Base-by-base conservation (phyloP, 2,797 vertebrate species). In the Tapera naevia region DNA sequence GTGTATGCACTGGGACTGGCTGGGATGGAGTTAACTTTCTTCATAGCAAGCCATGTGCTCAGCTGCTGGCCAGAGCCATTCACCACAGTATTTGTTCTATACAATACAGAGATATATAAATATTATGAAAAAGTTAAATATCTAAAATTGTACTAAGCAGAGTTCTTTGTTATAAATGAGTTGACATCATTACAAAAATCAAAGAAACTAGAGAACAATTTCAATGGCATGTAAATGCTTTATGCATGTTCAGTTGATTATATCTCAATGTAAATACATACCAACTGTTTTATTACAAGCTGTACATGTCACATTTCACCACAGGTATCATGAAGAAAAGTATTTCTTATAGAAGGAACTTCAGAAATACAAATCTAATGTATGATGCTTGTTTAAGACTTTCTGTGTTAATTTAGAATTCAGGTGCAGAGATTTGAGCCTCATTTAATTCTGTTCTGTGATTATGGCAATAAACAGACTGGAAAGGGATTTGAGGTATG, bases 1-100 rank as follows among this genome's bases (percentile, higher is more conserved):
- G 4, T 64, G 33, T 0, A 0, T 28, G 39, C 69, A 28, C 60
- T 73, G 69, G 61, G 45, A 39, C 28, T 2, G 1, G 5, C 56
- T 48, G 70, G 25, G 48, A 62, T 39, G 22, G 56, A 56, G 53
- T 45, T 46, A 18, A 61, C 39, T 17, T 53, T 17, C 17, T 51
- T 53, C 13, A 8, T 10, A n/a, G 17, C 45, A 53, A 15, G 19
- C 24, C 17, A 2, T 17, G 39, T 9, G 48, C 83, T 39, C 18
- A 61, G 39, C 30, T 32, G 33, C 62, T 75, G 78, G 48, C 41
- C 79, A 35, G 41, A 35, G 21, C 51, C 70, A 80, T 13, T 13
- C 41, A 15, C 11, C 21, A 11, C 8, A 12, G 11, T 22, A 1
- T 76, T 58, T 78, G 35, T 70, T 80, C 37, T 30, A 9, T 17